These are phyloP conservation scores for Heliconius himera DNA, from an alignment of 1,140 invertebrate species.

Conservation along the genomic window DNA sequence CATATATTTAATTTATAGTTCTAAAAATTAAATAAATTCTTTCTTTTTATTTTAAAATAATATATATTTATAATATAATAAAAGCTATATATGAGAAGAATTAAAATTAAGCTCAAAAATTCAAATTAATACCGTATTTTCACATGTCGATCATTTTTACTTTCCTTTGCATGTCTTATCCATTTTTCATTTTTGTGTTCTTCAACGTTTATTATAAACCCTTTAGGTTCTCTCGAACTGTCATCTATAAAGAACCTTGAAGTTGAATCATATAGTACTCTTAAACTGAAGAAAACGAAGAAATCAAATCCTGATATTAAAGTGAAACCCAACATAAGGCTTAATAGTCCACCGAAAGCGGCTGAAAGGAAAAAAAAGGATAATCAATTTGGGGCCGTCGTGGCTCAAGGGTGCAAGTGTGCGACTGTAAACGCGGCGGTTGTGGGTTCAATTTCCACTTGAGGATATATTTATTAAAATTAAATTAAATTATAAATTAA, in stretches of 20 bases:
- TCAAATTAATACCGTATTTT: slow-evolving; percentile 12
- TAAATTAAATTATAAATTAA: too few relatives aligned
- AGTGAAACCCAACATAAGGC: slow-evolving; percentile 86
- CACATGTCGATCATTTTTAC: neutral
- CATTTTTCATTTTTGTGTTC: slow-evolving; percentile 35
- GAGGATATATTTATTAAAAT: too few relatives aligned
- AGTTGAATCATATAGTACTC: slow-evolving; percentile 43
- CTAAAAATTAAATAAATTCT: too few relatives aligned
- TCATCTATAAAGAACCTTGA: slow-evolving; percentile 13
- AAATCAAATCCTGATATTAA: slow-evolving; percentile 86
- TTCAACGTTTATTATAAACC: slow-evolving; percentile 40
- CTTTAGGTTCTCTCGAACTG: neutral
- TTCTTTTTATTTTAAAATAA: too few relatives aligned
- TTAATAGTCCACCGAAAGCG: slow-evolving; percentile 85
- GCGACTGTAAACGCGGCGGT: too few relatives aligned
- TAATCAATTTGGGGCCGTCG: neutral
- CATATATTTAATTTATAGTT: too few relatives aligned
- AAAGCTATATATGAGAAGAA: too few relatives aligned
- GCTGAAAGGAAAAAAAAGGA: slow-evolving; percentile 76
- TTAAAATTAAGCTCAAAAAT: neutral
- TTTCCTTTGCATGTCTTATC: slow-evolving; percentile 16
- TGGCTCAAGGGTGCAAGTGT: too few relatives aligned
- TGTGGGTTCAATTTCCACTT: too few relatives aligned
- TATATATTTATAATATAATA: too few relatives aligned
- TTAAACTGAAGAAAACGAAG: slow-evolving; percentile 83